Percentiles rank a stretch among this genome's conserved stretches.
Conservation (phyloP, 2,113 vertebrate genomes). For the Acanthochromis polyacanthus region DNA sequence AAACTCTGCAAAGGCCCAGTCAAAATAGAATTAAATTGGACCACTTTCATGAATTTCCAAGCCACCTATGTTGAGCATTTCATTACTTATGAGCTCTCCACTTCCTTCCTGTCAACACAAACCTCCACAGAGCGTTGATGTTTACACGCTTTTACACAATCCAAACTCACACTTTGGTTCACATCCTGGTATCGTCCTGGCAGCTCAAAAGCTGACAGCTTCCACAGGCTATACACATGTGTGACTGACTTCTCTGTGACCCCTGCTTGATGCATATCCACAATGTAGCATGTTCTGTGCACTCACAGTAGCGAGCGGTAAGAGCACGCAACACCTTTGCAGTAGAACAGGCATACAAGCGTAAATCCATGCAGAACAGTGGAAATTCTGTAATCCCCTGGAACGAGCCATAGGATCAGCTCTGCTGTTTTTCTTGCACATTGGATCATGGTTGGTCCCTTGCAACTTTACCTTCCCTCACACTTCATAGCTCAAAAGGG, state of each 20-base stretch:
- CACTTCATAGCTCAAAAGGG: slow-evolving; percentile 38
- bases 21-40: no score
- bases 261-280: slow-evolving; percentile 3
- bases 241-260: slow-evolving; percentile 25
- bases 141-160: neutral
- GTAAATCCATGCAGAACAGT: slow-evolving; percentile 18
- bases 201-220: neutral
- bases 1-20: neutral
- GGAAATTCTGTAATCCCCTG: slow-evolving; percentile 42
- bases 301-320: neutral
- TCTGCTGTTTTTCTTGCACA: slow-evolving; percentile 29
- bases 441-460: slow-evolving; percentile 6
- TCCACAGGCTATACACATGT: neutral
- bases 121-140: no score
- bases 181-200: neutral
- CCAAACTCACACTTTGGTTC: neutral
- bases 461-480: slow-evolving; percentile 26
- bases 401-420: slow-evolving; percentile 39
- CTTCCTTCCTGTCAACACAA: neutral
- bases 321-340: slow-evolving; percentile 39
- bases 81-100: neutral
- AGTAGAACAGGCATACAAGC: slow-evolving; percentile 12
- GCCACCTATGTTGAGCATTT: no score
- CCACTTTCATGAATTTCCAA: no score
- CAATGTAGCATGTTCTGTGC: slow-evolving; percentile 3